Percentiles rank a stretch among this genome's conserved stretches.
Evolutionary conservation across 2,888 invertebrate genomes (phyloP).

Genomic region (Drosophila antonietae): DNA sequence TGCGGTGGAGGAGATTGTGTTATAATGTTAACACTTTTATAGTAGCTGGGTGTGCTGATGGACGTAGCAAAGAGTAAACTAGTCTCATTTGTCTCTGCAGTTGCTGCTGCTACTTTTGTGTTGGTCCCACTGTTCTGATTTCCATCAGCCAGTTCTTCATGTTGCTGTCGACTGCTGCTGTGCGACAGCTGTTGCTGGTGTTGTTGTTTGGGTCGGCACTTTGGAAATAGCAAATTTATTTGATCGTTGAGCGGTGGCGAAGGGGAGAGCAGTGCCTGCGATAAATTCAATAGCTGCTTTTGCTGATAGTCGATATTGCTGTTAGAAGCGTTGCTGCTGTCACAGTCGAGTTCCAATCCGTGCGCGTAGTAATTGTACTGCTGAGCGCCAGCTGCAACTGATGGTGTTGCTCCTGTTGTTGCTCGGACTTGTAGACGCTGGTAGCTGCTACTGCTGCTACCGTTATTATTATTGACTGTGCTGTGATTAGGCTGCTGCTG

Average conservation of each 20-base stretch:
- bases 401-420: conserved; percentile 16
- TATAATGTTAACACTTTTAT: conserved; percentile 79
- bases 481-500: conserved; percentile 35
- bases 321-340: conserved; percentile 39
- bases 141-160: conserved; percentile 52
- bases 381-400: conserved; percentile 23
- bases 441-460: conserved; percentile 35
- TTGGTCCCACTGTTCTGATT: conserved; percentile 51
- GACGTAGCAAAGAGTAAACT: conserved; percentile 35
- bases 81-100: conserved; percentile 41
- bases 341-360: conserved; percentile 58
- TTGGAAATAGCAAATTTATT: conserved; percentile 93
- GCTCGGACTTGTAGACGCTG: conserved; percentile 46
- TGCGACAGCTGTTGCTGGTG: conserved; percentile 37
- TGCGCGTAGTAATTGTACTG: conserved; percentile 54
- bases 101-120: conserved; percentile 23
- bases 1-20: conserved; percentile 83
- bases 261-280: conserved; percentile 85
- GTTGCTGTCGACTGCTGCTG: conserved; percentile 44
- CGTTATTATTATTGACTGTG: conserved; percentile 46
- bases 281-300: conserved; percentile 66
- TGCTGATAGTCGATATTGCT: conserved; percentile 56
- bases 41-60: conserved; percentile 65
- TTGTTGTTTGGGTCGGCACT: conserved; percentile 90
- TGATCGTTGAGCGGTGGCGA: conserved; percentile 88